phyloP scores from a whole-genome alignment of 2,888 invertebrate genomes.

The Hypomecis punctinalis region DNA sequence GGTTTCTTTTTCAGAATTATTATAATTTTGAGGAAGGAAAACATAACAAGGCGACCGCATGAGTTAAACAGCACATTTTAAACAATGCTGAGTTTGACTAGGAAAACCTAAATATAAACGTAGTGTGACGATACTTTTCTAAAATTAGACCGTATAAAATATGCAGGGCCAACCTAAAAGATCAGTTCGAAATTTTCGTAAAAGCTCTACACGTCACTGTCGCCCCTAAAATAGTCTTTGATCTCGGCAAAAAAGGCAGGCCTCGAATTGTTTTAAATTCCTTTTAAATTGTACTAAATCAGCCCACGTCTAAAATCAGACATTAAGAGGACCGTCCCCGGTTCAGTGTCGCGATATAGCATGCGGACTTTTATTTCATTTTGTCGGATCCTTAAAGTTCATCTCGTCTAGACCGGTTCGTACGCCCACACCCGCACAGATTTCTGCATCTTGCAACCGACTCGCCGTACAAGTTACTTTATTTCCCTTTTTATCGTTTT shows the following conservation, averaged over 20 bases:
- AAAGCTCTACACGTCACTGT: slow-evolving; percentile 22
- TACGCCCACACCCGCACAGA: slow-evolving; percentile 76
- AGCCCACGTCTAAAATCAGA: slow-evolving; percentile 58
- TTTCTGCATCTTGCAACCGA: slow-evolving; percentile 83
- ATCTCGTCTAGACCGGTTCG: slow-evolving; percentile 83
- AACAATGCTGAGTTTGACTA: slow-evolving; percentile 6
- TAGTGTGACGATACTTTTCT: neutral
- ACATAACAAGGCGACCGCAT: neutral
- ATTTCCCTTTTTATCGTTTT: slow-evolving; percentile 80
- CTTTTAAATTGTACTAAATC: slow-evolving; percentile 50
- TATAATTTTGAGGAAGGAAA: neutral
- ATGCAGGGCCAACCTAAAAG: slow-evolving; percentile 12
- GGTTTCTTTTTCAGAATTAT: neutral
- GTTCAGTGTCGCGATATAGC: slow-evolving; percentile 71
- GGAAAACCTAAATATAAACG: slow-evolving; percentile 1
- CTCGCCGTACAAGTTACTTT: slow-evolving; percentile 81
- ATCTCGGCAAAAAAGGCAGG: slow-evolving; percentile 38
- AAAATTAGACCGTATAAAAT: slow-evolving; percentile 1
- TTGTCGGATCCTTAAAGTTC: slow-evolving; percentile 81
- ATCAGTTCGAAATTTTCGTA: slow-evolving; percentile 23
- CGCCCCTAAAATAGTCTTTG: slow-evolving; percentile 36
- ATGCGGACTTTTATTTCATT: slow-evolving; percentile 74
- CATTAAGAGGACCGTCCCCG: slow-evolving; percentile 64
- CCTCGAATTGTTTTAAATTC: slow-evolving; percentile 41
- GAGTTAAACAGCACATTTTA: neutral